These are phyloP conservation scores for Macrophya annulata DNA, from an alignment of 2,888 invertebrate species.

Conservation along the genomic window DNA sequence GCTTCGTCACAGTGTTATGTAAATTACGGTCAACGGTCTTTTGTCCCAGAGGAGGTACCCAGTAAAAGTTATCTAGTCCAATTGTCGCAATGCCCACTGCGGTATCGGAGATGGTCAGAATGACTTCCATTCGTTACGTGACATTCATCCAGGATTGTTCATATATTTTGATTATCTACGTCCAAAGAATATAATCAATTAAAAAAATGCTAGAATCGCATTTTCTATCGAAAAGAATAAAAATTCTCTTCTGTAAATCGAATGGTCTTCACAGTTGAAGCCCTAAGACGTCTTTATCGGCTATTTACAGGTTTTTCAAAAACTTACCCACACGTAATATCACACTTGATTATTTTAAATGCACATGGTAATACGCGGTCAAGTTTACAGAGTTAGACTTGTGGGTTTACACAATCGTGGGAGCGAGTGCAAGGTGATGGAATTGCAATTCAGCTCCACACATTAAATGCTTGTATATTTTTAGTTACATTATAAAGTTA, in stretches of 20 bases:
- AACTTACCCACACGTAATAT: not conserved
- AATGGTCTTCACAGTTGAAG: not conserved
- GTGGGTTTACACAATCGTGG: not conserved
- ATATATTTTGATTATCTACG: not conserved
- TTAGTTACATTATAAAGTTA: not conserved
- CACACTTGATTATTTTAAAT: not conserved
- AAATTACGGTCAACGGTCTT: constrained; percentile 3
- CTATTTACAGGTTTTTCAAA: not conserved
- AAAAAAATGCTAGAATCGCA: not conserved
- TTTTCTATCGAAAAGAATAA: not conserved
- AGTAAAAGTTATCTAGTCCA: not conserved
- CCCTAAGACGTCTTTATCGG: not conserved
- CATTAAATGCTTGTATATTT: not conserved
- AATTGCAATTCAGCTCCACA: not conserved
- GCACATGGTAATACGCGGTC: not conserved
- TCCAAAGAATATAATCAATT: not conserved
- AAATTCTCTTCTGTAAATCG: not conserved
- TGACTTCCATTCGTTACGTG: constrained; percentile 10
- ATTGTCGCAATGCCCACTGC: not conserved
- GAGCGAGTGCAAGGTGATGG: not conserved
- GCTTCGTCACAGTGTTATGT: constrained; percentile 7
- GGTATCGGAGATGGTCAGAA: not conserved
- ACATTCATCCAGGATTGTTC: not conserved
- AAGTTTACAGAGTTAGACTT: not conserved
- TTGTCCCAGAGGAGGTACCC: not conserved